Evolutionary conservation across 2,113 vertebrate genomes (phyloP), one percentile per base, ranked within the genome.

Genomic region (Cinclus cinclus): DNA sequence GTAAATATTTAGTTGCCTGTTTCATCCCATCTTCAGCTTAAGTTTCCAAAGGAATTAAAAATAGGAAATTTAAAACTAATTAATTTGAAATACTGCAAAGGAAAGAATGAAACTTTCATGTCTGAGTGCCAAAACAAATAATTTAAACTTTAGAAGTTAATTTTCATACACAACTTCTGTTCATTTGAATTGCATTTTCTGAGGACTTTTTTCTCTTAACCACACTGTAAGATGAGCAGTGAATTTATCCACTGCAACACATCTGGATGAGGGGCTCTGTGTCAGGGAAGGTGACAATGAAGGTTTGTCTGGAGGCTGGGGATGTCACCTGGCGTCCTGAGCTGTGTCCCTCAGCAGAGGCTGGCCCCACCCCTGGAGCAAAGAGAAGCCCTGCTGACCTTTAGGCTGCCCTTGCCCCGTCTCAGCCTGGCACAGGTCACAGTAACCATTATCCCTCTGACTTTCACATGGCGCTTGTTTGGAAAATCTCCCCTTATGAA

Each of bases 391-490:
- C 23, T 71, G 52, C 15, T 37, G 58, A 37, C 15, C 23, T 68
- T 63, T 44, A 13, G 37, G 53, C 62, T 79, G 31, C 30, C 5
- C 28, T 62, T 3, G 1, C 37, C 62, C 44, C 6, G 1, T 33
- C 62, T 46, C n/a, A 71, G 44, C 63, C 63, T 73, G 70, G 63
- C 46, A 56, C 0, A 4, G 44, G 23, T 18, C 62, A 25, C n/a
- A 33, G 52, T 13, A 6, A 52, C 56, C 4, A 1, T 33, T 46
- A 53, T 52, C 63, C 58, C 25, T 20, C 27, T 4, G 7, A 7
- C 3, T 67, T 47, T 24, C 80, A 37, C 33, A 5, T 0, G 24
- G n/a, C 1, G 9, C 35, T 63, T 18, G 1, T 62, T 39, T 19
- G 63, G 49, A 64, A 87, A 76, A 41, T 15, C 2, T 0, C 28